These are phyloP conservation scores for Fulmarus glacialis DNA, from an alignment of 2,113 vertebrate species.

Conservation along the genomic window DNA sequence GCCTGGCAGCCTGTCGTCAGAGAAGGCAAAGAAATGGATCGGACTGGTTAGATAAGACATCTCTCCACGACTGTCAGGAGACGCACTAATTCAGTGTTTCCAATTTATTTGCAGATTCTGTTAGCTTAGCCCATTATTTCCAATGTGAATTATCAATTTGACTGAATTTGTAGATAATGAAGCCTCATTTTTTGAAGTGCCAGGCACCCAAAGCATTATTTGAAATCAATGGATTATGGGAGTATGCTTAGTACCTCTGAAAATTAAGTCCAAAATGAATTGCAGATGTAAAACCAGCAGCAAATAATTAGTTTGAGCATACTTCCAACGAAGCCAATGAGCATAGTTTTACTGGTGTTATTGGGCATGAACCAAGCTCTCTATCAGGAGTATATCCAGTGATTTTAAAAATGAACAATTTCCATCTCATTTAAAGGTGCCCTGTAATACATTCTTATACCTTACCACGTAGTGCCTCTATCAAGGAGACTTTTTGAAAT, in stretches of 20 bases:
- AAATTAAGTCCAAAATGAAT: constrained; percentile 31
- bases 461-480: not conserved
- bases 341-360: not conserved
- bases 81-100: not conserved
- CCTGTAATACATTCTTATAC: not conserved
- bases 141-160: constrained; percentile 5
- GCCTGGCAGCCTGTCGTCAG: not conserved
- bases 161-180: not conserved
- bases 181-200: not conserved
- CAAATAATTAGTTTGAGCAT: not conserved
- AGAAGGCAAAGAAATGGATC: not conserved
- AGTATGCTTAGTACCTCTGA: not conserved
- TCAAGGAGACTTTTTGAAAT: not conserved
- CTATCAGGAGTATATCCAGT: not conserved
- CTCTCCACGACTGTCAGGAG: not conserved
- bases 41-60: not conserved
- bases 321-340: not conserved
- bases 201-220: not conserved
- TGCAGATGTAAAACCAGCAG: not conserved
- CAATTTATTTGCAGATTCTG: not conserved
- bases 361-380: not conserved
- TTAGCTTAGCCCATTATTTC: not conserved
- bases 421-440: not conserved
- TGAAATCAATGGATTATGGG: not conserved
- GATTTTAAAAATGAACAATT: not conserved